Evolutionary conservation across 2,113 vertebrate genomes (phyloP), one percentile per base, ranked within the genome.

Genomic region (Alligator sinensis): DNA sequence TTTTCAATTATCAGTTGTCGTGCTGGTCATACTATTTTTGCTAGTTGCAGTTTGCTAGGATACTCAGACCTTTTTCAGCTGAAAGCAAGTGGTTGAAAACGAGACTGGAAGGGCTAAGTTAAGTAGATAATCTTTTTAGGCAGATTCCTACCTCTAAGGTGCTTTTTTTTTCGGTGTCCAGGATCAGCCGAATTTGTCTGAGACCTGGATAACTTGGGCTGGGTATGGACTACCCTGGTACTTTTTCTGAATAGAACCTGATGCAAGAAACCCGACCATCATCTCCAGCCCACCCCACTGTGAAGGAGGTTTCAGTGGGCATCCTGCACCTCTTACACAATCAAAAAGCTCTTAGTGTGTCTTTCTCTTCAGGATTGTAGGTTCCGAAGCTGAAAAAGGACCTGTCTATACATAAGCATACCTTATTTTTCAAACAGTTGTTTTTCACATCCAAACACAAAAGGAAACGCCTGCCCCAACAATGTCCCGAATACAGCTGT

Each of bases 1-100:
- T 87, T 92, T 95, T 87, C 34, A 63, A 76, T 84, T 85, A 66
- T 47, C 47, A 15, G 87, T 28, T 27, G 57, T 87, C 25, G 66
- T 68, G 58, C 54, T 78, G 86, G 90, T 77, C 76, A 19, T 34
- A 80, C 54, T 82, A 62, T 72, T 92, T 75, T 75, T 88, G 79
- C 24, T 22, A 3, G 25, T 84, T 84, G 75, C 17, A 5, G 9
- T 11, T 66, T 21, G 16, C 47, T 12, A 18, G 25, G 58, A 60
- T 80, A 57, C 63, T 68, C 21, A 28, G 25, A 5, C 21, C 12
- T 22, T 58, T 22, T 12, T 10, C 21, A 47, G 47, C 38, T 70
- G 81, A 89, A 68, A 63, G 18, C 1, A 27, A 75, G 15, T 0
- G 60, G 22, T 25, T 19, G 75, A 3, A 90, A 89, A 72, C 1